Base-by-base conservation (phyloP, 2,113 vertebrate species). In the Verasper variegatus region DNA sequence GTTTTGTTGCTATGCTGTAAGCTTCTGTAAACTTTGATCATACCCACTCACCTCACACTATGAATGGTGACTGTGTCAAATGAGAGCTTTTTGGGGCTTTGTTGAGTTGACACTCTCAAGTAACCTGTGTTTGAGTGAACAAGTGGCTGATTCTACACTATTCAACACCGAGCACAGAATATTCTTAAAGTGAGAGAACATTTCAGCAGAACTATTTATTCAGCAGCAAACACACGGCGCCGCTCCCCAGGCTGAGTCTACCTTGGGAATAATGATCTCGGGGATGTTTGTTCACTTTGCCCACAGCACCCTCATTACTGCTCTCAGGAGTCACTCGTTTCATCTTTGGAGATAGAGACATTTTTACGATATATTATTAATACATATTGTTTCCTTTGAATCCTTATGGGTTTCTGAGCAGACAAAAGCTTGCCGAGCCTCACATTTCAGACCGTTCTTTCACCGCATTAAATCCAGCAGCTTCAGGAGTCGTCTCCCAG, bases 231-330 rank as follows among this genome's bases (percentile, higher is more conserved):
- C 73, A 54, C 71, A 62, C 8, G 23, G 64, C 51, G 40, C 31
- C 2, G 2, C 49, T 84, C 88, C 88, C 67, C 58, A 52, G 86
- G 80, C 84, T 52, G 27, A 76, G 51, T 82, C 88, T 84, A 89
- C 86, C 84, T 86, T 82, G 74, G 82, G 84, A 89, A 85, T 91
- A 91, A 89, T 85, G 71, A 89, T 90, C 86, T 80, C 61, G 80
- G 74, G 78, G 88, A 74, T 90, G 83, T 90, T 89, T 90, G 79
- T 45, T 91, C 76, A 83, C 57, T 88, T 89, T 71, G 85, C 86
- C 78, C 81, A 89, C 74, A 87, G 83, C 81, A 14, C 51, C 79
- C 82, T 89, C 82, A 80, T 88, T 89, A 88, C 71, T 21, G 65
- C 81, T 91, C 78, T 81, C 80, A 78, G 68, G 79, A 85, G 82